Conservation (phyloP, 30 jellyfish, hydroid and myxozoan species). For the Catostylus mosaicus region DNA sequence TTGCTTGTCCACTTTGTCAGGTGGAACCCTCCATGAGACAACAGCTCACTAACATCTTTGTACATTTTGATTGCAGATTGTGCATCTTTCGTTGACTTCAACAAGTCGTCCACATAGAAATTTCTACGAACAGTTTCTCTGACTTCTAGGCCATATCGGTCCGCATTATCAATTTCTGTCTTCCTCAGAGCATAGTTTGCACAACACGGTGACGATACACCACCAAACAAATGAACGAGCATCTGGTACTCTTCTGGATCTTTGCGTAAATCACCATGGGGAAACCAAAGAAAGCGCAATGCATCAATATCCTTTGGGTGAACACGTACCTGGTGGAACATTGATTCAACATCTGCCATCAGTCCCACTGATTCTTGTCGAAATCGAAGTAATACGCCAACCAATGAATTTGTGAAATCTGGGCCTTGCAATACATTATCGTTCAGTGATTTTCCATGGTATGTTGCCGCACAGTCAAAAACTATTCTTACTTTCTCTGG, state of each 20-base stretch:
- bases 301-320: constrained; percentile 40
- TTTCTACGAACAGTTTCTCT: constrained; percentile 25
- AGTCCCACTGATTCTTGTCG: constrained; percentile 50
- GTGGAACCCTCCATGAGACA: constrained; percentile 42
- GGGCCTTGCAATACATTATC: constrained; percentile 58
- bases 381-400: constrained; percentile 62
- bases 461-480: constrained; percentile 71
- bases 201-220: constrained; percentile 58
- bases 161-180: constrained; percentile 49
- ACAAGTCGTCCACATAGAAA: constrained; percentile 65
- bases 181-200: constrained; percentile 48
- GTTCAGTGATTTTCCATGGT: constrained; percentile 44
- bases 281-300: constrained; percentile 66
- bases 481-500: constrained; percentile 60
- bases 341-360: constrained; percentile 69
- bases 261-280: constrained; percentile 31
- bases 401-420: constrained; percentile 48
- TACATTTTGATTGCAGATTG: constrained; percentile 24
- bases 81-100: constrained; percentile 22
- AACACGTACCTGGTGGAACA: constrained; percentile 70
- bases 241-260: constrained; percentile 42
- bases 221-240: constrained; percentile 75
- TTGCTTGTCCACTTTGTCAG: constrained; percentile 48
- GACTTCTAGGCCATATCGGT: constrained; percentile 5
- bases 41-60: neutral